Base-by-base conservation (phyloP, 2,888 invertebrate genomes). In the Allolobophora icterica region DNA sequence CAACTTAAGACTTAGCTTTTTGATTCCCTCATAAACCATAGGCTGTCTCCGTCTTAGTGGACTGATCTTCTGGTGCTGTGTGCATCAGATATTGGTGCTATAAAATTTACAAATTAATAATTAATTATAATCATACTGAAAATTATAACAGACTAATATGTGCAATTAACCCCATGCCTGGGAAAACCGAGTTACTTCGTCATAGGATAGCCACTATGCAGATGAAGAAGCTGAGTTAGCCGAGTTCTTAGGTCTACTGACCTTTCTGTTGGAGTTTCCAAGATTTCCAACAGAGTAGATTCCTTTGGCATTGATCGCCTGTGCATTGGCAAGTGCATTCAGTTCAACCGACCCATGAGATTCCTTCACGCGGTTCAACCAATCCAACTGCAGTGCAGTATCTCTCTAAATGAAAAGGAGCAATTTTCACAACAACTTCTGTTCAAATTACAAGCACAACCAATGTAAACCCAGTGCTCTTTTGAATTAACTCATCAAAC, bases 321-420 rank as follows among this genome's bases (percentile, higher is more conserved):
- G 92, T 1, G 93, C 94, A 91, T 94, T 94, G 30, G 92, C 91
- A 35, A 94, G 92, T 13, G 94, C 94, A 42, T 93, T 94, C 40
- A 94, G 93, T 92, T 94, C 95, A 21, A 94, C 94, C 8, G 94
- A 94, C 0, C 94, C 94, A 91, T 94, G 94, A 1, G 94, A 93
- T 89, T 94, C 93, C 91, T 94, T 93, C 19, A 94, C 93, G 6
- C 93, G 92, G 89, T 94, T 93, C 84, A 94, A 91, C 94, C 94
- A 94, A 40, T 94, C 93, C 89, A 94, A 90, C n/a, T 93, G 92
- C n/a, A 92, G 91, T 15, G 92, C 92, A 15, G 94, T 92, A 83
- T 93, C 94, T 83, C 33, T 40, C 94, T 94, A 90, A 11, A 91
- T 33, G 21, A 8, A 90, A 84, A 84, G 2, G 19, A 33, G 21